Base-by-base conservation (phyloP, 2,888 invertebrate species). In the Chrysotoxum bicinctum region DNA sequence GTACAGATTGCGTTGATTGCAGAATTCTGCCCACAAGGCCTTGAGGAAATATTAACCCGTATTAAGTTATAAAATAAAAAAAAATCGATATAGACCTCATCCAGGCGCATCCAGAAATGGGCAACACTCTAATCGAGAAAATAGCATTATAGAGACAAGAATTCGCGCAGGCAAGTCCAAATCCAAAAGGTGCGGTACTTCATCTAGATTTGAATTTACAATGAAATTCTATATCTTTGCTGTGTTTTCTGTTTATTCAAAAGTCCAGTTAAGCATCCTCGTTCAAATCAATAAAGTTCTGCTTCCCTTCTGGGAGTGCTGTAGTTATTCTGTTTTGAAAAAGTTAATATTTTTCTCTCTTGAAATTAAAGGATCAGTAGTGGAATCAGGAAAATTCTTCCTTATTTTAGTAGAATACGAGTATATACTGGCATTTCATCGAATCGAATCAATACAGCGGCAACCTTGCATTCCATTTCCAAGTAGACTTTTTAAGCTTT, bases 201-300 rank as follows among this genome's bases (percentile, higher is more conserved):
- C 60, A 74, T 83, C 74, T 83, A 79, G 79, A 83, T 83, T 64
- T 70, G 56, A 79, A 79, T 74, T 70, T 66, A 79, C 62, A 78
- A 83, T 70, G 64, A 77, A 74, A 75, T 79, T 74, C 40, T 74
- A 69, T 78, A 64, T 74, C 52, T 37, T 10, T 43, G 19, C 21
- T 70, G 7, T n/a, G 37, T 64, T 21, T 19, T 64, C 12, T 60
- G 58, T 76, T 72, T 72, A 69, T 81, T 70, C 64, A 69, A 54
- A 60, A 48, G 54, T 43, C 48, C 60, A 54, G 52, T 48, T 70
- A 40, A 70, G 60, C 30, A 54, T 54, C 56, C 30, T 60, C 16
- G 19, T 64, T 14, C 30, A 45, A 45, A 64, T 64, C 62, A 64
- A 45, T 35, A 43, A 37, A 16, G 32, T 68, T 58, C 35, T 21